Conservation (phyloP, 2,888 invertebrate species). For the Lycocerus yunnanus region DNA sequence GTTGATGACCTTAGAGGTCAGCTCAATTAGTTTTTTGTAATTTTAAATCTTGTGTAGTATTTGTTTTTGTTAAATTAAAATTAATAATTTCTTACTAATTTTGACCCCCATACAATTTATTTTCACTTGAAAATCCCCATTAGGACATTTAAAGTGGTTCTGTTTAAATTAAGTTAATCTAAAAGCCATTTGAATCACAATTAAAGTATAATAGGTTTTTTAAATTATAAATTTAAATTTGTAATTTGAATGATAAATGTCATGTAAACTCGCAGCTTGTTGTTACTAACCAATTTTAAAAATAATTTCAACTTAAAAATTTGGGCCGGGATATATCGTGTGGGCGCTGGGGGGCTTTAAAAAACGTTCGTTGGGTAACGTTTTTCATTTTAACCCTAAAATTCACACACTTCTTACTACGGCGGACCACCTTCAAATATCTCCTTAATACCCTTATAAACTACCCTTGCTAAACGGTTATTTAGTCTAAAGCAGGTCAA, state of each 20-base stretch:
- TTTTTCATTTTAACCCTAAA: conserved; percentile 8
- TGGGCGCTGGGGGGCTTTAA: neutral
- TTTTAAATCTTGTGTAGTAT: neutral
- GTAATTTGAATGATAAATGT: conserved; percentile 4
- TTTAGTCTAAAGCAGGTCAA: conserved; percentile 20
- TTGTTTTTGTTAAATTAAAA: neutral
- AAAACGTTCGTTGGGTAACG: neutral
- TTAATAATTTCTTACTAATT: neutral
- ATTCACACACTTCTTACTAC: conserved; percentile 27
- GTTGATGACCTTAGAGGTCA: neutral
- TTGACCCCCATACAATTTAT: conserved; percentile 1
- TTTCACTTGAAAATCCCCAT: conserved; percentile 3
- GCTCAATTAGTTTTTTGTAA: neutral
- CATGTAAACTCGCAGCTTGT: neutral
- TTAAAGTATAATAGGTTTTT: conserved; percentile 17
- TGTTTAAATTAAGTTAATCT: conserved; percentile 13
- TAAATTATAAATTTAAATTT: conserved; percentile 18
- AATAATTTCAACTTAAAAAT: neutral
- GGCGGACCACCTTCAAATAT: conserved; percentile 4
- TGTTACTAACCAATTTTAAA: neutral
- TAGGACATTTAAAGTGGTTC: conserved; percentile 6
- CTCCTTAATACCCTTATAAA: conserved; percentile 8
- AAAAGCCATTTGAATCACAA: conserved; percentile 14
- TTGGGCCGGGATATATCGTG: neutral
- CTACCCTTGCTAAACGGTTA: conserved; percentile 25